A percentile compares a stretch with the other conserved stretches of the same genome.
Conservation (phyloP, 2,797 vertebrate genomes). For the Cossypha niveicapilla region DNA sequence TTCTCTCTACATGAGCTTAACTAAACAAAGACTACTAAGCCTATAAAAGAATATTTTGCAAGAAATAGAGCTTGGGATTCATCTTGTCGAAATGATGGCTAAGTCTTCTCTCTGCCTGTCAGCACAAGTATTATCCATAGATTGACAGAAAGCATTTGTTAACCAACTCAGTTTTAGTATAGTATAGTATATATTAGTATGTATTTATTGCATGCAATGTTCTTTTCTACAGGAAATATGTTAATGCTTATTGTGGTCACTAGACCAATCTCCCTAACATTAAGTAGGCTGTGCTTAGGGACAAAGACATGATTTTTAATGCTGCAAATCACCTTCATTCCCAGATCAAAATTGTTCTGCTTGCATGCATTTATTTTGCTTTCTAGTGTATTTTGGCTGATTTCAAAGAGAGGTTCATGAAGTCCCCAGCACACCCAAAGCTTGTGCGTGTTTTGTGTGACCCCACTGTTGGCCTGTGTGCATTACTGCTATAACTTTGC, state of each 20-base stretch:
- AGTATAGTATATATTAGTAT: neutral
- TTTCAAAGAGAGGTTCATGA: neutral
- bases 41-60: neutral
- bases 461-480: neutral
- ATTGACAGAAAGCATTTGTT: neutral
- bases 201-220: neutral
- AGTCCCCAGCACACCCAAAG: slow-evolving; percentile 19
- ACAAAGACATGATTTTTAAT: neutral
- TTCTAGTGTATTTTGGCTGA: neutral
- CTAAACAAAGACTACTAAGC: neutral
- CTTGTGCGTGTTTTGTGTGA: neutral
- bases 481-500: neutral
- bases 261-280: neutral
- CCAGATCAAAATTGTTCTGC: neutral
- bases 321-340: neutral
- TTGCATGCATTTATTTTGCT: slow-evolving; percentile 3
- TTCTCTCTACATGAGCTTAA: neutral
- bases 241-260: neutral
- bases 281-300: neutral
- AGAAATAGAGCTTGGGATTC: neutral
- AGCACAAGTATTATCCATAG: neutral
- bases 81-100: neutral
- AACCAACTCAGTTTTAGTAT: neutral
- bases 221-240: neutral
- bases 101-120: neutral